phyloP scores from a whole-genome alignment of 2,888 invertebrate species.

The Ceriagrion tenellum region DNA sequence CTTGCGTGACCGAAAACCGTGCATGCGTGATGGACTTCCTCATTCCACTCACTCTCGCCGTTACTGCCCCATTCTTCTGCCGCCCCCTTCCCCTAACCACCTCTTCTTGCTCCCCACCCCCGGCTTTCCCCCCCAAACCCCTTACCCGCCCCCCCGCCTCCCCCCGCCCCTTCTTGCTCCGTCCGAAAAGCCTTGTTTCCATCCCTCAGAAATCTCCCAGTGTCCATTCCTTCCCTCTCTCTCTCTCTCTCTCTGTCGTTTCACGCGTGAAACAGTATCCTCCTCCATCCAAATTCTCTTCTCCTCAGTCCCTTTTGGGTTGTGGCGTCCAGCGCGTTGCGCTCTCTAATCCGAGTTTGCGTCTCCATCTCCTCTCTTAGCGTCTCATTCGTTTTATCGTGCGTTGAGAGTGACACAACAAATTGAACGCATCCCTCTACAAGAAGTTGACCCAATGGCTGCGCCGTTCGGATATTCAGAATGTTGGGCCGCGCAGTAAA shows the following conservation, averaged over 20 bases:
- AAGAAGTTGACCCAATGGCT: too few relatives aligned
- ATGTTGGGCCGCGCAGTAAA: too few relatives aligned
- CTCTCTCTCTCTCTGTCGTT: neutral
- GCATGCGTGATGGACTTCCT: constrained; percentile 25
- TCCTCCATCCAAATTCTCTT: too few relatives aligned
- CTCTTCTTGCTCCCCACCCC: neutral
- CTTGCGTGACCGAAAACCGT: constrained; percentile 31
- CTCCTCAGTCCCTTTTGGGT: too few relatives aligned
- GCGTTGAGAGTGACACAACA: too few relatives aligned
- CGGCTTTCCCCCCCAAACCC: neutral
- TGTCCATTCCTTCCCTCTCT: neutral
- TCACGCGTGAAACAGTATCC: too few relatives aligned
- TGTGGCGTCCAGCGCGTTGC: too few relatives aligned
- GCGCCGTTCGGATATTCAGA: too few relatives aligned
- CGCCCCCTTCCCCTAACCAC: neutral
- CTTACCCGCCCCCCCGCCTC: neutral
- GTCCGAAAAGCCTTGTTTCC: neutral
- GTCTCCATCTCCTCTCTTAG: too few relatives aligned
- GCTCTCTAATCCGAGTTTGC: too few relatives aligned
- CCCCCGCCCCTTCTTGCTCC: neutral
- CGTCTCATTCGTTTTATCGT: too few relatives aligned
- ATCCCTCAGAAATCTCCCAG: neutral
- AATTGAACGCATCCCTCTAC: too few relatives aligned
- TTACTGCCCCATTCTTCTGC: neutral
- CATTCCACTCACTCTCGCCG: neutral